phyloP scores from a whole-genome alignment of 2,797 vertebrate genomes.

The Linurgus olivaceus region DNA sequence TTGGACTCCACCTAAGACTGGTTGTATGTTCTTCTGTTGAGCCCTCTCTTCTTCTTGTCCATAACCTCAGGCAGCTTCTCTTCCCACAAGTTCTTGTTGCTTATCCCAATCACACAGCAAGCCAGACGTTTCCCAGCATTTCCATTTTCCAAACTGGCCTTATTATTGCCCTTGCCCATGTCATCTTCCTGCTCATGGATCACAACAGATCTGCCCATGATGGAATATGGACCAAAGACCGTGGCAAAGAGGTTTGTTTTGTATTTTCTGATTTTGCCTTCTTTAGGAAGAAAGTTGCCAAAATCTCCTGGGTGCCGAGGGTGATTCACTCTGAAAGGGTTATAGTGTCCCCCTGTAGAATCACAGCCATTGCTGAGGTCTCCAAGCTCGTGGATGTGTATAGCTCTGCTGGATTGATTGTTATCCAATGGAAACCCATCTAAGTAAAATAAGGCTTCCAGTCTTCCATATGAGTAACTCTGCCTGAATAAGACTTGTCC shows the following conservation, averaged over 20 bases:
- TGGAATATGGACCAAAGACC: constrained; percentile 77
- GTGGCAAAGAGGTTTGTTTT: constrained; percentile 71
- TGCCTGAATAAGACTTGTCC: constrained; percentile 87
- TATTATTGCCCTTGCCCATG: constrained; percentile 85
- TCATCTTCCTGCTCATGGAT: constrained; percentile 88
- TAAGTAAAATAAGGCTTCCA: constrained; percentile 80
- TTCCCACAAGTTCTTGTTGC: constrained; percentile 77
- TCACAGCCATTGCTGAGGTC: constrained; percentile 86
- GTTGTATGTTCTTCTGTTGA: background rate
- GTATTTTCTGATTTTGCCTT: constrained; percentile 77
- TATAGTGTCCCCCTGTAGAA: constrained; percentile 87
- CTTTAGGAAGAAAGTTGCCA: constrained; percentile 85
- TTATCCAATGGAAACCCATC: constrained; percentile 76
- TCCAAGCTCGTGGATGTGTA: constrained; percentile 91
- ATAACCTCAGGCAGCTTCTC: background rate
- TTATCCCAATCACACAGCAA: constrained; percentile 88
- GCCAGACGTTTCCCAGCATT: constrained; percentile 89
- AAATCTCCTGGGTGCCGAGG: constrained; percentile 92
- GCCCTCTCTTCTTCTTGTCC: constrained; percentile 62
- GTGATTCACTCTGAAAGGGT: constrained; percentile 81
- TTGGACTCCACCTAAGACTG: background rate
- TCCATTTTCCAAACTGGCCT: constrained; percentile 86
- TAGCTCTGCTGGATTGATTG: constrained; percentile 73
- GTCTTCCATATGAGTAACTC: constrained; percentile 64
- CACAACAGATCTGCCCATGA: constrained; percentile 86